These are phyloP conservation scores for Stenolophus ochropezus DNA, from an alignment of 2,888 invertebrate species.

Conservation along the genomic window DNA sequence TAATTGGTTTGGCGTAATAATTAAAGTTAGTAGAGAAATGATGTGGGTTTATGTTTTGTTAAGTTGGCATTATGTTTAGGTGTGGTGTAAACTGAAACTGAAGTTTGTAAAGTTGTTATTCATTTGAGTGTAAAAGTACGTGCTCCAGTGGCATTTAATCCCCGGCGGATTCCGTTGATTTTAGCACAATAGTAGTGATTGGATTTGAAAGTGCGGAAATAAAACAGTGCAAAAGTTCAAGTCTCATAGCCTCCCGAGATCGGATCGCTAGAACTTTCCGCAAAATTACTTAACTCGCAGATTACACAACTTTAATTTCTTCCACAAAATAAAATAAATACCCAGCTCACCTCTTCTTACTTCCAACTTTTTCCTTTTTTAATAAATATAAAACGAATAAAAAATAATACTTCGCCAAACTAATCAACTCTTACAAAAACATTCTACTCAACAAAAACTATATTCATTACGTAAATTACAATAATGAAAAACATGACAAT, in stretches of 20 bases:
- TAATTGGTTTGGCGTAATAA: too few relatives aligned
- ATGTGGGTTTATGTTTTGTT: not conserved
- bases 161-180: slow-evolving; percentile 67
- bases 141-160: slow-evolving; percentile 63
- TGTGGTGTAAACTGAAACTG: not conserved
- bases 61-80: too few relatives aligned
- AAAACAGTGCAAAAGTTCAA: slow-evolving; percentile 50
- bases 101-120: not conserved
- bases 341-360: not conserved
- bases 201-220: slow-evolving; percentile 65
- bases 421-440: too few relatives aligned
- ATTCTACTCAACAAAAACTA: too few relatives aligned
- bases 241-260: slow-evolving; percentile 16
- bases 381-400: not conserved
- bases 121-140: slow-evolving; percentile 34
- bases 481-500: too few relatives aligned
- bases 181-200: slow-evolving; percentile 68
- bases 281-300: slow-evolving; percentile 41
- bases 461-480: too few relatives aligned
- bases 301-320: slow-evolving; percentile 32
- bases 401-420: too few relatives aligned
- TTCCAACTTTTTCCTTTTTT: not conserved
- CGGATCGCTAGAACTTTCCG: slow-evolving; percentile 26
- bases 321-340: slow-evolving; percentile 29
- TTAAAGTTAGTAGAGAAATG: too few relatives aligned